Evolutionary conservation across 2,888 invertebrate species (phyloP).

Genomic region (Acholoe squamosa): DNA sequence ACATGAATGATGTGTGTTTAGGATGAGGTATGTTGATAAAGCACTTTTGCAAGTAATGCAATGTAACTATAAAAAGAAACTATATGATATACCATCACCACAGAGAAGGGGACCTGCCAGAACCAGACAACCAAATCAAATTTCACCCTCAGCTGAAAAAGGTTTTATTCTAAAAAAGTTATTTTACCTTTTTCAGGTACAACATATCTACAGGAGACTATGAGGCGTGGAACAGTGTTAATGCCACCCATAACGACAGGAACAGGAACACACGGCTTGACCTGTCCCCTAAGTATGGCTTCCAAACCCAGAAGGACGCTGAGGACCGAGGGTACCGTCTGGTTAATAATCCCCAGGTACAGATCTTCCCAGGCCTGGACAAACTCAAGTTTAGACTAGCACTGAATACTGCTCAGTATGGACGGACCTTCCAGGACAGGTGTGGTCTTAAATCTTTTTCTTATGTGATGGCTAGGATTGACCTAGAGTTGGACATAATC

Average conservation of each 20-base stretch:
- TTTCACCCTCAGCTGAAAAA: too few relatives aligned
- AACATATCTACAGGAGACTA: constrained; percentile 83
- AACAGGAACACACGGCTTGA: constrained; percentile 72
- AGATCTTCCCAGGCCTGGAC: constrained; percentile 77
- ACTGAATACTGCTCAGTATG: constrained; percentile 82
- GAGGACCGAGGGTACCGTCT: constrained; percentile 78
- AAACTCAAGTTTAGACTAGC: constrained; percentile 79
- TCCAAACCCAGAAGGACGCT: constrained; percentile 72
- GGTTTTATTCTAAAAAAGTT: too few relatives aligned
- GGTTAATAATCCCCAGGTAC: constrained; percentile 80
- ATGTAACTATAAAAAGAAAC: neutral
- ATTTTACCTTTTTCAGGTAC: constrained; percentile 79
- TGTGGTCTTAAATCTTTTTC: too few relatives aligned
- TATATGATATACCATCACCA: too few relatives aligned
- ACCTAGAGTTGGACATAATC: too few relatives aligned
- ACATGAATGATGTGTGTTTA: too few relatives aligned
- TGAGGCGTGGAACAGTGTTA: constrained; percentile 76
- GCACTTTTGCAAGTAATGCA: neutral
- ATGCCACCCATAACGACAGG: constrained; percentile 73
- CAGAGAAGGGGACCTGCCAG: too few relatives aligned
- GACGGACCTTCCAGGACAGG: constrained; percentile 83
- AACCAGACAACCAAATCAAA: too few relatives aligned
- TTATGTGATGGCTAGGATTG: too few relatives aligned
- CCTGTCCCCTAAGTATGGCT: constrained; percentile 74
- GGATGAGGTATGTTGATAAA: neutral